Evolutionary conservation across 2,113 vertebrate genomes (phyloP), one percentile per base, ranked within the genome.

Genomic region (Chiloscyllium plagiosum): DNA sequence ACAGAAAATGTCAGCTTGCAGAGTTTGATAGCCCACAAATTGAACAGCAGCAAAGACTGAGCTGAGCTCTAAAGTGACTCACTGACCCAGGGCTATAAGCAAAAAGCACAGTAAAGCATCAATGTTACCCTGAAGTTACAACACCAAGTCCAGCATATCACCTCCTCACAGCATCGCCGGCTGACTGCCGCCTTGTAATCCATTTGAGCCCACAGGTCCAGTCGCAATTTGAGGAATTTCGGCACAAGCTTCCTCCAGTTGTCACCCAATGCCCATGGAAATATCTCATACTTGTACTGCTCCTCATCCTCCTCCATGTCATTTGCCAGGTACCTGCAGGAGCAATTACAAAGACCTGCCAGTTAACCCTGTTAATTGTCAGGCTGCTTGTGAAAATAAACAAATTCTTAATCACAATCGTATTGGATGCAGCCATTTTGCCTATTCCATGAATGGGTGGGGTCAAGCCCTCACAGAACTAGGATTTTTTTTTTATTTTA

Each of bases 281-380:
- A 97, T 94, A 98, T 97, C 95, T 96, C 96, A 20, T 96, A 97
- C 65, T 97, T 97, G 80, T 96, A 96, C 4, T 97, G 97, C 95
- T 97, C 97, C 19, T 96, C 94, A 1, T 98, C 97, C 87, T 98
- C 97, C 85, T 97, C 97, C 97, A 97, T 97, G 96, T 97, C 97
- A 10, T 96, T 98, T 0, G 97, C 97, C 72, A 98, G 96, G 96
- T 97, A 97, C 95, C 97, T 97, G 94, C 0, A 20, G 56, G 89
- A 68, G 4, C 19, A 68, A 15, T 24, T 4, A 29, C 10, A n/a
- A 24, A 26, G 19, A 61, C 3, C 22, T 15, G 66, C 37, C 22
- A 15, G 65, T 95, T 37, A 70, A 61, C 24, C 22, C 94, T 47
- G 22, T 10, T 12, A 26, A 93, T 93, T 29, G 26, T 61, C n/a